Evolutionary conservation across 2,888 invertebrate genomes (phyloP).

Genomic region (Pandemis corylana): DNA sequence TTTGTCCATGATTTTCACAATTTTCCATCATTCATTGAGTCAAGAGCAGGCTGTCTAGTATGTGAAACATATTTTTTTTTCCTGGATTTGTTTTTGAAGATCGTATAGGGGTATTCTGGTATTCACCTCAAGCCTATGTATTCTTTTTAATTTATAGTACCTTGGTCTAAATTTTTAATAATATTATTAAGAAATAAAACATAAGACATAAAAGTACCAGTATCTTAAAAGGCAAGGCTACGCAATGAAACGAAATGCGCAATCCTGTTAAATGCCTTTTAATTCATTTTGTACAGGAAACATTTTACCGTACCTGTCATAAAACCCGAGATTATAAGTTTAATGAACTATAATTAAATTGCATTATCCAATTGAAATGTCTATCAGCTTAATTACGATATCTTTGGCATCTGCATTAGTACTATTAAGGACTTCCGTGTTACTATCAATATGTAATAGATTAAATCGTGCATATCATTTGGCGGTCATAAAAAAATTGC

Average conservation of each 20-base stretch:
- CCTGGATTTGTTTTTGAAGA: too few species aligned
- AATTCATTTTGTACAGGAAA: constrained; percentile 5
- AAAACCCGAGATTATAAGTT: constrained; percentile 29
- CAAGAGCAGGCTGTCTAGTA: too few species aligned
- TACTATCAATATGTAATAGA: constrained; percentile 18
- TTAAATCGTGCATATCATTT: constrained; percentile 14
- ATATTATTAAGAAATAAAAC: not conserved
- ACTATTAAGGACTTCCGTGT: constrained; percentile 36
- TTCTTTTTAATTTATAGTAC: too few species aligned
- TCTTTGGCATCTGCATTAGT: constrained; percentile 30
- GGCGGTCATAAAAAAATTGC: not conserved
- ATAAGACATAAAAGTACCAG: not conserved
- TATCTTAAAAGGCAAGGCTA: not conserved
- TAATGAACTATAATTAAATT: constrained; percentile 41
- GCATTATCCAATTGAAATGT: constrained; percentile 37
- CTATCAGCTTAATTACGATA: constrained; percentile 27
- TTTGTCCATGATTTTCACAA: too few species aligned
- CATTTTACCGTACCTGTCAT: constrained; percentile 29
- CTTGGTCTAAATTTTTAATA: too few species aligned
- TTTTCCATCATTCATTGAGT: too few species aligned
- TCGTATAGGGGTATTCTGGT: too few species aligned
- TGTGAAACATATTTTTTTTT: too few species aligned
- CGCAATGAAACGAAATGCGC: not conserved
- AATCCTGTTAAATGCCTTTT: not conserved
- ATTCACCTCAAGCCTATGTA: too few species aligned